Percentiles rank a stretch among this genome's conserved stretches.
Conservation (phyloP, 2,888 invertebrate species). For the Pyrgus malvae region DNA sequence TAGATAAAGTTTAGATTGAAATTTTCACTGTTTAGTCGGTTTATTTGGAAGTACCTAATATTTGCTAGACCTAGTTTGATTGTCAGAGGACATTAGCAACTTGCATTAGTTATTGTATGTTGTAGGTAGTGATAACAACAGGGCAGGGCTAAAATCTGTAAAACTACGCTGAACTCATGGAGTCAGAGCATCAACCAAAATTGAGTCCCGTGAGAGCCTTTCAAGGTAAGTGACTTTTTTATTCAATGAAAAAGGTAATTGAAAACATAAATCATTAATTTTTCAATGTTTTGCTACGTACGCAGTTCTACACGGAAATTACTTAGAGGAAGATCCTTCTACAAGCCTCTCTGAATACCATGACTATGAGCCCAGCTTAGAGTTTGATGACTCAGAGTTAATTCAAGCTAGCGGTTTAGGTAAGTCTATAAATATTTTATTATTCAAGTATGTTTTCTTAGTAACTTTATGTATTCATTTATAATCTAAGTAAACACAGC, state of each 20-base stretch:
- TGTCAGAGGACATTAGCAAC: too few species aligned
- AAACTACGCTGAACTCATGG: constrained; percentile 44
- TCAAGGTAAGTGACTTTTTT: constrained; percentile 54
- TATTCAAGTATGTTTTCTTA: too few species aligned
- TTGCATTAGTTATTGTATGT: too few species aligned
- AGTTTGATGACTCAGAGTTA: constrained; percentile 97
- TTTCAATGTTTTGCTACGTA: constrained; percentile 16
- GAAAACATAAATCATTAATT: not conserved
- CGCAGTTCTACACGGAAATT: constrained; percentile 60
- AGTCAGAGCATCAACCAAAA: constrained; percentile 68
- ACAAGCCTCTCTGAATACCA: constrained; percentile 95
- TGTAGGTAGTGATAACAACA: constrained; percentile 1
- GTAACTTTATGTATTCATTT: too few species aligned
- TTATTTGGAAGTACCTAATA: too few species aligned
- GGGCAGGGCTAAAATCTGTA: constrained; percentile 4
- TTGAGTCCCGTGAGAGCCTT: constrained; percentile 69
- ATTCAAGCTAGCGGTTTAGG: constrained; percentile 86
- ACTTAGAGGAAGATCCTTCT: constrained; percentile 87
- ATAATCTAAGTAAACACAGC: too few species aligned
- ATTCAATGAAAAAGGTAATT: not conserved
- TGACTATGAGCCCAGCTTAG: constrained; percentile 96
- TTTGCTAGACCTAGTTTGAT: too few species aligned
- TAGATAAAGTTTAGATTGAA: too few species aligned
- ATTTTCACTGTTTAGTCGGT: too few species aligned
- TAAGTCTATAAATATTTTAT: constrained; percentile 60